Evolutionary conservation across 2,888 invertebrate species (phyloP).

Genomic region (Pyrrhia umbra): DNA sequence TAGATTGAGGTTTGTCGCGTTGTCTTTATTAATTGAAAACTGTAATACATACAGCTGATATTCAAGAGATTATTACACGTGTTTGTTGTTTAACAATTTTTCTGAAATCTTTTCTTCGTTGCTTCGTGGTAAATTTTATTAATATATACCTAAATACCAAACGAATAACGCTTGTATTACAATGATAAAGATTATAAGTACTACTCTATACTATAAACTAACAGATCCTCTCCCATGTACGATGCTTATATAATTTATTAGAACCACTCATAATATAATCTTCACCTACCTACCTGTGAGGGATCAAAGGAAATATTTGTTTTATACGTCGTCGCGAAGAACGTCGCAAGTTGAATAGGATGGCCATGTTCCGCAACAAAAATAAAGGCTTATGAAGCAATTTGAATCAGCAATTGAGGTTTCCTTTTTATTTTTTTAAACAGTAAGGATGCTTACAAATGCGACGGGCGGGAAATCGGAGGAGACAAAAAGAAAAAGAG

Average conservation of each 20-base stretch:
- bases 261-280: not conserved
- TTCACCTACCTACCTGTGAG: not conserved
- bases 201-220: not conserved
- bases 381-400: slow-evolving; percentile 51
- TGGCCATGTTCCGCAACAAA: slow-evolving; percentile 29
- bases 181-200: too few relatives aligned
- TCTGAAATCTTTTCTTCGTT: too few relatives aligned
- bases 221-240: not conserved
- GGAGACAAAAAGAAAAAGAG: slow-evolving; percentile 24
- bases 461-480: slow-evolving; percentile 28
- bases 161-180: too few relatives aligned
- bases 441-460: slow-evolving; percentile 47
- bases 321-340: not conserved
- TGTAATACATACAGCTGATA: too few relatives aligned
- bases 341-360: slow-evolving; percentile 28
- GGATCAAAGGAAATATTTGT: not conserved
- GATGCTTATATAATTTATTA: not conserved
- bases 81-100: too few relatives aligned
- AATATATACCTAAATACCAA: too few relatives aligned
- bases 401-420: slow-evolving; percentile 52
- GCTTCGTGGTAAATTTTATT: too few relatives aligned
- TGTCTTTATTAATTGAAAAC: not conserved
- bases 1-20: not conserved
- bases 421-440: slow-evolving; percentile 48
- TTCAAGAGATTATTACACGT: too few relatives aligned